A percentile compares a stretch with the other conserved stretches of the same genome.
Evolutionary conservation across 2,113 vertebrate species (phyloP).

Genomic region (Cheilinus undulatus): DNA sequence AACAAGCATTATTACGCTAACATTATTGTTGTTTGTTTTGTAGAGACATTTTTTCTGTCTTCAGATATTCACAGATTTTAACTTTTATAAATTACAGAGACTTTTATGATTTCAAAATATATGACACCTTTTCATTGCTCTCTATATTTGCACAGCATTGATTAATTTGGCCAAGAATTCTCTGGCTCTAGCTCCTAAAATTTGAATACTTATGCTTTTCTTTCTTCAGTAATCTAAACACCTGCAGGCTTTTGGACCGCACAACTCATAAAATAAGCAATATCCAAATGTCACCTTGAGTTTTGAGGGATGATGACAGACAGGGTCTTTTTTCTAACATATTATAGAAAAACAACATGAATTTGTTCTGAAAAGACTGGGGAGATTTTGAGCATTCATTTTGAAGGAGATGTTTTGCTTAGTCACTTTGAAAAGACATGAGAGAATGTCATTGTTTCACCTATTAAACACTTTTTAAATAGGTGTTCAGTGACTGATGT

Average conservation of each 20-base stretch:
- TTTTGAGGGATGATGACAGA: neutral
- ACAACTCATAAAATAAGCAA: neutral
- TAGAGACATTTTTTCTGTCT: no score
- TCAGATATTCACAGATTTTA: no score
- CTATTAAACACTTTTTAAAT: neutral
- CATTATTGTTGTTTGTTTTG: no score
- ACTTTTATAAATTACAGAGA: no score
- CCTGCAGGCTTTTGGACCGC: neutral
- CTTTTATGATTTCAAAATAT: neutral
- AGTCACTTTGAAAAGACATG: neutral
- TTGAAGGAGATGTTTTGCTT: neutral
- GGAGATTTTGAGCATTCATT: neutral
- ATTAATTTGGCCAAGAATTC: neutral
- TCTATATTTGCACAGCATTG: neutral
- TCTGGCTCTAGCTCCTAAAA: neutral
- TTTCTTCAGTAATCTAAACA: neutral
- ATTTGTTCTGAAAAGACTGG: neutral
- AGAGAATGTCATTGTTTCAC: neutral
- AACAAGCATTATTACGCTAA: no score
- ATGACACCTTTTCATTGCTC: neutral
- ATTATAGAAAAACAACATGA: neutral
- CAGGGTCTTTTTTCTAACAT: neutral
- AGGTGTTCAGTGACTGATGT: neutral
- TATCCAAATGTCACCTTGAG: neutral
- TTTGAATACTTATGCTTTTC: neutral